Base-by-base conservation (phyloP, 2,113 vertebrate genomes). In the Sinosuthora webbiana region DNA sequence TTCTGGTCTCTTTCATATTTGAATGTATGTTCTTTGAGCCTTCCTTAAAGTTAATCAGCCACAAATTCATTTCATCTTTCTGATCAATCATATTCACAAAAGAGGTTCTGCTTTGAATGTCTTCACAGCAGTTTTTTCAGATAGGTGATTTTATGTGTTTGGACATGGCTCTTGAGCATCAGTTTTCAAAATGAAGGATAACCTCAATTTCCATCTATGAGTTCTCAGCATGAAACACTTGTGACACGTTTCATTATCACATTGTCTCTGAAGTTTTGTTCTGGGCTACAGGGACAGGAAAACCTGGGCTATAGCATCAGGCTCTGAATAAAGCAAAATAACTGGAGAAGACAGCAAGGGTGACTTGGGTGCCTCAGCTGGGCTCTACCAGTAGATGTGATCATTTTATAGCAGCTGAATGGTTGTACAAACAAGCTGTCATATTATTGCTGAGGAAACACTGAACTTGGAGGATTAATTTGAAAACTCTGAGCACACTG, bases 171-270 rank as follows among this genome's bases (percentile, higher is more conserved):
- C 55, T 62, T 49, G 22, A 74, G 25, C 45, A 30, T 83, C 37
- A 2, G 20, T 83, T 70, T 68, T 70, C 39, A 44, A 83, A 73
- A 65, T 35, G 10, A 74, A 77, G 27, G 77, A 63, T 45, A 73
- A 41, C 13, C 33, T 81, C 33, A 25, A 2, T 64, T 92, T 86
- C 52, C 25, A 5, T 44, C 42, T 35, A 20, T 23, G 52, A 89
- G 50, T 44, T 42, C 50, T 74, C 78, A 53, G 37, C 8, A 6
- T 30, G 44, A 70, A 74, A 83, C 19, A 14, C 15, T 41, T 1
- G 0, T 64, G 65, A 47, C 0, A 0, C 2, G 2, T 90, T 77
- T 85, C 1, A 1, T 84, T 63, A 71, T 41, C 30, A 37, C 0
- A 0, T 7, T 10, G 13, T 44, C 37, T 69, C 71, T 77, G 71